Conservation (phyloP, 2,888 invertebrate species). For the Drosophila merina region DNA sequence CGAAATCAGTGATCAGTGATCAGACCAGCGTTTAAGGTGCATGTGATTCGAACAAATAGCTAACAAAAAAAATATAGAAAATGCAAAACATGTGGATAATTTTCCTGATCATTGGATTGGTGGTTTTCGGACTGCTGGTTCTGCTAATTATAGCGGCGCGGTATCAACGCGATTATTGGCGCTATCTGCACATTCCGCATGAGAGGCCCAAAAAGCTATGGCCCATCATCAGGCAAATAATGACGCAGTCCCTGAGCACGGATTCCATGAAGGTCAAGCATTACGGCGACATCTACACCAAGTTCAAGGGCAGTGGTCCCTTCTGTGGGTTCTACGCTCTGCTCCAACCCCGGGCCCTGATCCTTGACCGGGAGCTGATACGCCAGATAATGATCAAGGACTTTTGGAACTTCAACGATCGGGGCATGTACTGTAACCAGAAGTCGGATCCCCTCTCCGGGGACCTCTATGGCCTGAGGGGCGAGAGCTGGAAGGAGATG, state of each 20-base stretch:
- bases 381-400: constrained; percentile 82
- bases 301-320: constrained; percentile 78
- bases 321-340: constrained; percentile 81
- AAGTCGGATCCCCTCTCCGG: constrained; percentile 83
- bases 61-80: neutral
- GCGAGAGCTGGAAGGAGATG: constrained; percentile 83
- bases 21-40: neutral
- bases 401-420: constrained; percentile 82
- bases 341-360: constrained; percentile 73
- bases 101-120: constrained; percentile 70
- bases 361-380: constrained; percentile 80
- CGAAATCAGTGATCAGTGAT: constrained; percentile 10
- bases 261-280: constrained; percentile 65
- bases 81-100: constrained; percentile 77
- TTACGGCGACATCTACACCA: constrained; percentile 69
- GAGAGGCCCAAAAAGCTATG: constrained; percentile 72
- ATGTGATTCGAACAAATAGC: constrained; percentile 31
- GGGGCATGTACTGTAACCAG: constrained; percentile 81
- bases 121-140: constrained; percentile 63
- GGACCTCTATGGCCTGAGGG: constrained; percentile 83
- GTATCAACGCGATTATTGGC: constrained; percentile 80
- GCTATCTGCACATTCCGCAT: constrained; percentile 76
- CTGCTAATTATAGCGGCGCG: constrained; percentile 62
- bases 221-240: constrained; percentile 64
- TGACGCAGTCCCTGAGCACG: constrained; percentile 58